phyloP scores from a whole-genome alignment of 1,140 invertebrate genomes.

The Drosophila sucinea region DNA sequence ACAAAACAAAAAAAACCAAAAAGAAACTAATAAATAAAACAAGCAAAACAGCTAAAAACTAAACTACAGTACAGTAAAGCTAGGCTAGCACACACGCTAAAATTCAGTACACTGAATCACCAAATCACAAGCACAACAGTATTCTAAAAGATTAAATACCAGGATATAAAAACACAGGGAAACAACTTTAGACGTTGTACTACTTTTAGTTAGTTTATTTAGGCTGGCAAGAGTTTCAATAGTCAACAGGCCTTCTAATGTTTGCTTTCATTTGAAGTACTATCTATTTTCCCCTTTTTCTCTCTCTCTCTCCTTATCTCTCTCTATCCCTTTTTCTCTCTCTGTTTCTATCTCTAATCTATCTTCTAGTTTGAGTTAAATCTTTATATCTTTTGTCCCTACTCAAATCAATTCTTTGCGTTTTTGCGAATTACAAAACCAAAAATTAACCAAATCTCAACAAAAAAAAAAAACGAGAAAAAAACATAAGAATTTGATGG shows the following conservation, averaged over 20 bases:
- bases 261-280: slow-evolving; percentile 62
- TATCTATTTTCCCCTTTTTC: slow-evolving; percentile 15
- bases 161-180: not conserved
- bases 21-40: slow-evolving; percentile 37
- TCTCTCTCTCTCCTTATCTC: slow-evolving; percentile 29
- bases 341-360: slow-evolving; percentile 37
- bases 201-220: not conserved
- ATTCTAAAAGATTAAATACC: slow-evolving; percentile 10
- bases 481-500: slow-evolving; percentile 33
- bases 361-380: slow-evolving; percentile 54
- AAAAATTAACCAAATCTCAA: slow-evolving; percentile 55
- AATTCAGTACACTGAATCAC: slow-evolving; percentile 15
- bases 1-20: slow-evolving; percentile 23
- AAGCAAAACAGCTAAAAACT: slow-evolving; percentile 38
- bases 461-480: slow-evolving; percentile 20
- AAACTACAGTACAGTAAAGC: slow-evolving; percentile 44
- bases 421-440: slow-evolving; percentile 83
- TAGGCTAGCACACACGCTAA: slow-evolving; percentile 37
- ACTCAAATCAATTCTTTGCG: slow-evolving; percentile 80
- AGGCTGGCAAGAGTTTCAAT: slow-evolving; percentile 37
- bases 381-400: slow-evolving; percentile 46
- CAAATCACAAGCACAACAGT: slow-evolving; percentile 41
- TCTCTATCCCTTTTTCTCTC: slow-evolving; percentile 40
- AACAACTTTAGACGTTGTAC: not conserved
- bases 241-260: slow-evolving; percentile 36